phyloP scores from a whole-genome alignment of 2,888 invertebrate species.

The Apotomis capreana region DNA sequence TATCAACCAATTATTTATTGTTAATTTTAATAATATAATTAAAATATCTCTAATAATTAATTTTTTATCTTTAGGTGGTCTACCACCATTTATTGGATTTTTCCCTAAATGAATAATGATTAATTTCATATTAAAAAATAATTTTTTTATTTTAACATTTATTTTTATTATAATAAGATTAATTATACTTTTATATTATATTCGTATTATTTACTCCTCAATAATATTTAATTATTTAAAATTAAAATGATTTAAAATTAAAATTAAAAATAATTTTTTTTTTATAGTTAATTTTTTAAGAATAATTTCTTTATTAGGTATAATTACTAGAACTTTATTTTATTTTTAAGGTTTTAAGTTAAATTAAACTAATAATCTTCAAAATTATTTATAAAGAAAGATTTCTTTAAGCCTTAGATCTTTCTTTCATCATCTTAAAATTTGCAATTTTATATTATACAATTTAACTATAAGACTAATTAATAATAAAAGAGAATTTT shows the following conservation, averaged over 20 bases:
- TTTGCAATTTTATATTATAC: conserved; percentile 86
- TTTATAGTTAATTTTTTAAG: conserved; percentile 57
- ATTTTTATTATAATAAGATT: conserved; percentile 79
- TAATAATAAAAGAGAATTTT: conserved; percentile 82
- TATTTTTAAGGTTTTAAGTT: conserved; percentile 83
- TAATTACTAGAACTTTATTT: conserved; percentile 68
- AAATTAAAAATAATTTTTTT: conserved; percentile 64
- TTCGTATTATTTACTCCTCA: conserved; percentile 78
- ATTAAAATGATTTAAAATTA: conserved; percentile 74
- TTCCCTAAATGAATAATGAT: conserved; percentile 84
- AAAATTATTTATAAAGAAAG: conserved; percentile 83
- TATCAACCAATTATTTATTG: conserved; percentile 79
- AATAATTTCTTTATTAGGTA: conserved; percentile 59
- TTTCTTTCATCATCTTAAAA: conserved; percentile 71
- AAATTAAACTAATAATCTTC: conserved; percentile 85
- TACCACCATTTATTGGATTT: conserved; percentile 85
- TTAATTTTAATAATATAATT: conserved; percentile 65
- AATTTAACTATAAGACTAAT: conserved; percentile 76
- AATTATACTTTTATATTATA: conserved; percentile 82
- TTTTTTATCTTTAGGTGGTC: conserved; percentile 82
- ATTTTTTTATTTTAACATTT: conserved; percentile 68
- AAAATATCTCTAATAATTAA: conserved; percentile 81
- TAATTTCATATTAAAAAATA: conserved; percentile 75
- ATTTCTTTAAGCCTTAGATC: conserved; percentile 83
- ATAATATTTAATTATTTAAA: conserved; percentile 77